phyloP scores from a whole-genome alignment of 92 coral and sea anemone species.

The Desmophyllum pertusum region DNA sequence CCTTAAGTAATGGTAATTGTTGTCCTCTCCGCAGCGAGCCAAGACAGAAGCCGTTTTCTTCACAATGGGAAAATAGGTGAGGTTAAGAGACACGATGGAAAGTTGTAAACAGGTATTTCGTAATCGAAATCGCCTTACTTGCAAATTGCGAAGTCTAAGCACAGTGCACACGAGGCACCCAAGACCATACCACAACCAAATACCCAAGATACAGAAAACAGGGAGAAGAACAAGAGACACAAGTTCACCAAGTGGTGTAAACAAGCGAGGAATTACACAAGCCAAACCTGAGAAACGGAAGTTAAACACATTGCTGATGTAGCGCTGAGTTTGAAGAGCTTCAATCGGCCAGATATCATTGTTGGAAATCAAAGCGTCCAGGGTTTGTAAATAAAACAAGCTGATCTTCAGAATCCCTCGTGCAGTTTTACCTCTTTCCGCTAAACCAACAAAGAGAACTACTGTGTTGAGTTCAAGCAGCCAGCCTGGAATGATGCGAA shows the following conservation, averaged over 20 bases:
- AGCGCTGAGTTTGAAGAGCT: conserved; percentile 46
- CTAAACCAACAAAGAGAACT: conserved; percentile 60
- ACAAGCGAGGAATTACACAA: conserved; percentile 51
- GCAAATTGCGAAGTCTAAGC: neutral
- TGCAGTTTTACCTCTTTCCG: conserved; percentile 55
- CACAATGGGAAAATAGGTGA: conserved; percentile 68
- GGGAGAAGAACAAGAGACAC: conserved; percentile 55
- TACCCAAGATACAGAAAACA: conserved; percentile 33
- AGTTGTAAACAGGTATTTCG: conserved; percentile 50
- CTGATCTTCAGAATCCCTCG: conserved; percentile 57
- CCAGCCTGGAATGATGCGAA: conserved; percentile 75
- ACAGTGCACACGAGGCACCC: neutral
- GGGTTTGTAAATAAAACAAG: conserved; percentile 66
- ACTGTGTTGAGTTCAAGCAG: conserved; percentile 60
- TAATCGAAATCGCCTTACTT: conserved; percentile 3
- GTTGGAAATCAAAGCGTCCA: conserved; percentile 65
- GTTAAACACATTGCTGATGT: conserved; percentile 65
- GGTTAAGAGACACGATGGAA: conserved; percentile 42
- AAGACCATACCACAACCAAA: conserved; percentile 55
- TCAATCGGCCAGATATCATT: conserved; percentile 52
- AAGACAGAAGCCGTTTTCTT: conserved; percentile 56
- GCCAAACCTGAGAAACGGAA: conserved; percentile 62
- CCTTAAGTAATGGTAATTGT: conserved; percentile 37
- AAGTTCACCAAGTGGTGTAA: conserved; percentile 62
- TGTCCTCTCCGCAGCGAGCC: conserved; percentile 43